phyloP scores from a whole-genome alignment of 1,140 invertebrate genomes.

The Brachionus koreanus region DNA sequence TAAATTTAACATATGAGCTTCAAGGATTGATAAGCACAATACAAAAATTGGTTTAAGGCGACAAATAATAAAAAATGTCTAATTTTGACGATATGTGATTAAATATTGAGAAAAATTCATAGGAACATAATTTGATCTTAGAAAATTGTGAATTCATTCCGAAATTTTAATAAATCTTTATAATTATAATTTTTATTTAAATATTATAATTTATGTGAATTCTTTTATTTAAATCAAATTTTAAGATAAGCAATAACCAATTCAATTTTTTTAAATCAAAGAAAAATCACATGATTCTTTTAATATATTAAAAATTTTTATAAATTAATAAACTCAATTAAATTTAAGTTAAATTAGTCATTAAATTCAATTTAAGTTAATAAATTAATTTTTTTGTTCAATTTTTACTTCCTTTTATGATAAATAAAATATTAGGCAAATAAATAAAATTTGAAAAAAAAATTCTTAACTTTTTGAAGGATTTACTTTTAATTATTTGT shows the following conservation, averaged over 20 bases:
- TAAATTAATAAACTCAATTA: too few species aligned
- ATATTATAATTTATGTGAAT: neutral
- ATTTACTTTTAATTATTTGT: too few species aligned
- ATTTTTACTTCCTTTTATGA: too few species aligned
- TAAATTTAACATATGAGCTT: neutral
- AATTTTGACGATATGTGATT: neutral
- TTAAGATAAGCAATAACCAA: neutral
- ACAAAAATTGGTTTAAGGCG: neutral
- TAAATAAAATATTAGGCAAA: too few species aligned
- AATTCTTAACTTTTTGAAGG: too few species aligned
- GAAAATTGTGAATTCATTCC: neutral
- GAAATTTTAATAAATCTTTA: neutral
- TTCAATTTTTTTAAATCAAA: neutral
- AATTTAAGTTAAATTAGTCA: too few species aligned
- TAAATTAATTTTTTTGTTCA: too few species aligned
- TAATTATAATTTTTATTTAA: neutral
- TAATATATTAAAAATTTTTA: too few species aligned
- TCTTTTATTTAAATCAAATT: neutral
- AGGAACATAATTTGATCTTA: constrained; percentile 1
- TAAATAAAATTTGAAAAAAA: too few species aligned
- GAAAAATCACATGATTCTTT: neutral
- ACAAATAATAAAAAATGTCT: neutral
- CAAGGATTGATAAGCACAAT: neutral
- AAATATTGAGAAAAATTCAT: neutral
- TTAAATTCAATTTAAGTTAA: too few species aligned